These are phyloP conservation scores for Sycophila sp. DNA, from an alignment of 1,140 invertebrate genomes.

Conservation along the genomic window DNA sequence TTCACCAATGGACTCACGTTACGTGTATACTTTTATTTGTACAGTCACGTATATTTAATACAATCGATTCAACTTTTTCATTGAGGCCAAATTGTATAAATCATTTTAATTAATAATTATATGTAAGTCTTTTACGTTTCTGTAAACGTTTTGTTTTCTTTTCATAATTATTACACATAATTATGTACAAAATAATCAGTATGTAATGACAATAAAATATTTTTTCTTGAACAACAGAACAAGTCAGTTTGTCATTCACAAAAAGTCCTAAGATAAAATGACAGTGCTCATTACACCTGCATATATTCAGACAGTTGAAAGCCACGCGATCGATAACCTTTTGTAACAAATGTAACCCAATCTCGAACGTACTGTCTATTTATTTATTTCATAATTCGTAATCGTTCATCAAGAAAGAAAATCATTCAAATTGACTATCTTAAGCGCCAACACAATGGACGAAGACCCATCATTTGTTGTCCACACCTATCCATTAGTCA, in stretches of 20 bases:
- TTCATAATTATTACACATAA: background rate
- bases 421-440: no score
- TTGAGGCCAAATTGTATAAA: conserved; percentile 4
- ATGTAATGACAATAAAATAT: conserved; percentile 26
- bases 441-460: no score
- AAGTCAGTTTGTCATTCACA: no score
- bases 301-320: conserved; percentile 19
- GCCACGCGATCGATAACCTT: background rate
- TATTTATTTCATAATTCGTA: background rate
- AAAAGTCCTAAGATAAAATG: no score
- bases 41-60: conserved; percentile 14
- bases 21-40: conserved; percentile 4
- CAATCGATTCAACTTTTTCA: background rate
- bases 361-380: background rate
- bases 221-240: conserved; percentile 12
- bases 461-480: conserved; percentile 69
- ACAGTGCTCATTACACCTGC: no score
- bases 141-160: conserved; percentile 4
- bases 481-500: conserved; percentile 78
- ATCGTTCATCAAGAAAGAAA: background rate
- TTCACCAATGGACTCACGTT: conserved; percentile 4
- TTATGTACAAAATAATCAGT: conserved; percentile 31
- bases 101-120: conserved; percentile 11
- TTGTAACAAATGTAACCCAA: background rate
- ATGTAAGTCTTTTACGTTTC: conserved; percentile 3